Evolutionary conservation across 2,888 invertebrate genomes (phyloP), one percentile per base, ranked within the genome.

Genomic region (Eilema sororculum): DNA sequence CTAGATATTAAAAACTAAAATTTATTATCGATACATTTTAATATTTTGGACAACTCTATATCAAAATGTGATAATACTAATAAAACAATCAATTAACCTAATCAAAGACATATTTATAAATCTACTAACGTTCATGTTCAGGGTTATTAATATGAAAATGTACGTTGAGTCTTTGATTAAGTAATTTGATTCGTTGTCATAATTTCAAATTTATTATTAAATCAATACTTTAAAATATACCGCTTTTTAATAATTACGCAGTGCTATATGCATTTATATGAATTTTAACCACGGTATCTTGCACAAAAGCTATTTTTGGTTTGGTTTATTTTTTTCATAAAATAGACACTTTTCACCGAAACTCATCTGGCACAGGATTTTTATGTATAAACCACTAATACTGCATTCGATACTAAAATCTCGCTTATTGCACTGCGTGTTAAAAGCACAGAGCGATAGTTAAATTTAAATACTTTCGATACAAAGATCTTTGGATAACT

Each of bases 401-500:
- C 37, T 33, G 24, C 20, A 20, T 37, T 37, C 16, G 22, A 56
- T 9, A 33, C 16, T 33, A 22, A 12, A 52, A 65, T 5, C 3
- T 37, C 16, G 8, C 2, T 24, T 24, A 10, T 33, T 33, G 33
- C 24, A 66, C 37, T 66, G 66, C 37, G 41, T 16, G 20, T 58
- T 59, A 66, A 59, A 10, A 58, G 22, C 25, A 58, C 37, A 66
- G 22, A 58, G 66, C 58, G 41, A 41, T 41, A 20, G 52, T 73
- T 67, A 33, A 72, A 75, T 75, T 73, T 75, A 74, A 76, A 76
- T 77, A 80, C 69, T 75, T 72, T 84, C 77, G 78, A 83, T 78
- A 79, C 75, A 81, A 75, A 79, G 75, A 84, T 86, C 86, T 86
- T 86, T 84, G 86, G 86, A 86, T 78, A 80, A 81, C 72, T 78